These are phyloP conservation scores for Uromys caudimaculatus DNA, from an alignment of 2,797 vertebrate genomes.

Conservation along the genomic window DNA sequence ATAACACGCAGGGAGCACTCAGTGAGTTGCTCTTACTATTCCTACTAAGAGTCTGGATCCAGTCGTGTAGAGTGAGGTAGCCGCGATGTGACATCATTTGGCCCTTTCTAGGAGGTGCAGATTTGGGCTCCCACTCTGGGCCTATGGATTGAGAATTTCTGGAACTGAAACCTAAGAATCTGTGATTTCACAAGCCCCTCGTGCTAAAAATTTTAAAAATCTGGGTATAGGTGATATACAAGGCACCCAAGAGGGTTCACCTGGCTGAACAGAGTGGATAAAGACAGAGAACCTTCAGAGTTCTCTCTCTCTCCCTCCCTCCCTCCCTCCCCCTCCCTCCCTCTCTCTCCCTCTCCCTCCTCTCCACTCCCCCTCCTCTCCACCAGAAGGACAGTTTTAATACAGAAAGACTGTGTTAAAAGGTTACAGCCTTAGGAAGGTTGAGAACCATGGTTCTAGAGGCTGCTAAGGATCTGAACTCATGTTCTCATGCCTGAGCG, in stretches of 20 bases:
- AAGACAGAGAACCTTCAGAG: too few species aligned
- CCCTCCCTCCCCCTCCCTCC: neutral
- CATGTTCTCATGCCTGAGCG: neutral
- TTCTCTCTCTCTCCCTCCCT: neutral
- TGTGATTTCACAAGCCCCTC: neutral
- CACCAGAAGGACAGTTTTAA: too few species aligned
- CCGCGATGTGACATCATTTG: neutral
- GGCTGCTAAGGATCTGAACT: neutral
- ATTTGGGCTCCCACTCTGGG: neutral
- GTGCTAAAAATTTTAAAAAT: neutral
- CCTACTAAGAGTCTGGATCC: neutral
- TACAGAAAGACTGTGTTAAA: neutral
- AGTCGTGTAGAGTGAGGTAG: too few species aligned
- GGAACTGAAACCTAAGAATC: neutral
- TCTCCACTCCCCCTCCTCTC: too few species aligned
- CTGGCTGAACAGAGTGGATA: neutral
- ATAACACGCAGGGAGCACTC: neutral
- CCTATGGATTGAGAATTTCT: constrained; percentile 1
- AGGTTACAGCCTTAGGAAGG: neutral
- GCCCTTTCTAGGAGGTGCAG: neutral
- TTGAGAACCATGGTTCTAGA: neutral
- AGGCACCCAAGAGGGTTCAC: neutral
- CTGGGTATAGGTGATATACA: neutral
- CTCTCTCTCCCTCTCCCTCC: neutral
- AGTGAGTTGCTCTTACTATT: neutral